Conservation (phyloP, 2,113 vertebrate species). For the human region DNA sequence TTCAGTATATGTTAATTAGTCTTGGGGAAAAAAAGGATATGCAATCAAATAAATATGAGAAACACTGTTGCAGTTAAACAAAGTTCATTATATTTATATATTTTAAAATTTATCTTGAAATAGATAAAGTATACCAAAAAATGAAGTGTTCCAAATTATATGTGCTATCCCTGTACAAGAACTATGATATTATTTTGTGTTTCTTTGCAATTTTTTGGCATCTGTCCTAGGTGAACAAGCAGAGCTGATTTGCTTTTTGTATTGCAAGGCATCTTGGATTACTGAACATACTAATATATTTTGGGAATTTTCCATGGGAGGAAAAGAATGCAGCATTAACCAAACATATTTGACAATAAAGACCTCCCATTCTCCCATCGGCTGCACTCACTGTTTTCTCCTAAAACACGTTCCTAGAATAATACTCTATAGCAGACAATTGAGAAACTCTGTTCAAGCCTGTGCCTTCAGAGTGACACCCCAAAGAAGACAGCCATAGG, state of each 20-base stretch:
- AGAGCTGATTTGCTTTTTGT: background rate
- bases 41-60: background rate
- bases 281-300: background rate
- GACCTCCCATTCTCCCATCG: background rate
- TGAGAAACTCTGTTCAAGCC: background rate
- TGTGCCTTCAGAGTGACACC: background rate
- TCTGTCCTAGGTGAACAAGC: background rate
- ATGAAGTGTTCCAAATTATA: background rate
- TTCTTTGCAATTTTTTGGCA: background rate
- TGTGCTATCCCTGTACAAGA: background rate
- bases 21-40: background rate
- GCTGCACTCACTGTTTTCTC: background rate
- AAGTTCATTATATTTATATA: background rate
- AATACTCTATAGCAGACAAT: background rate
- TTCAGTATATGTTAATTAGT: background rate
- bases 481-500: background rate
- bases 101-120: background rate
- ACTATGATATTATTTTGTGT: background rate
- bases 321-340: background rate
- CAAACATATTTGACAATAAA: background rate
- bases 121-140: background rate
- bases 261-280: background rate
- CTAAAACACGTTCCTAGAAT: background rate
- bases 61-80: background rate
- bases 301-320: background rate